These are phyloP conservation scores for Monochamus alternatus DNA, from an alignment of 2,888 invertebrate species.

Conservation along the genomic window DNA sequence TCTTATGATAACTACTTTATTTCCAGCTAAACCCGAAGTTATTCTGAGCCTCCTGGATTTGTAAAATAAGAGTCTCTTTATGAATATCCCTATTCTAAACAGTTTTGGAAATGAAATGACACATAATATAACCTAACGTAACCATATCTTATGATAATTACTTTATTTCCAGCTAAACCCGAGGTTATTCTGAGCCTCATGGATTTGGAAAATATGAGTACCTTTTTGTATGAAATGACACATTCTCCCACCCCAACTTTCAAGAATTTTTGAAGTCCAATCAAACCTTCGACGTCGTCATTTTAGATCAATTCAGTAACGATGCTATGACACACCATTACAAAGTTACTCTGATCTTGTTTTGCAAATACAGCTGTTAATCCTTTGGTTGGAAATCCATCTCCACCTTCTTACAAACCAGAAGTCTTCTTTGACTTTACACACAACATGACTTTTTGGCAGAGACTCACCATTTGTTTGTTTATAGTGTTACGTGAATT, in stretches of 20 bases:
- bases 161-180: constrained; percentile 1
- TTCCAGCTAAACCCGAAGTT: neutral
- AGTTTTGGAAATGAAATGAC: constrained; percentile 37
- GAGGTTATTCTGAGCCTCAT: neutral
- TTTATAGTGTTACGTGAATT: constrained; percentile 41
- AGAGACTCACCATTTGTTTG: constrained; percentile 73
- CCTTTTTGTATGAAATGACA: constrained; percentile 26
- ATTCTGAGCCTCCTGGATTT: neutral
- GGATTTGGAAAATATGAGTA: neutral
- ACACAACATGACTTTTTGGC: constrained; percentile 72
- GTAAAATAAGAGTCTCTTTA: neutral
- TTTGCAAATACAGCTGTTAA: constrained; percentile 68
- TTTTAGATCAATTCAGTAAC: constrained; percentile 71
- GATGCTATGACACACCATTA: constrained; percentile 70
- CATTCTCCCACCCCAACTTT: constrained; percentile 57
- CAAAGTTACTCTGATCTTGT: constrained; percentile 65
- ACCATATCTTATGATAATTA: too few relatives aligned
- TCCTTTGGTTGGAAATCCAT: constrained; percentile 27
- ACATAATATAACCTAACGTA: too few relatives aligned
- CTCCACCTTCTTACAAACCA: constrained; percentile 46
- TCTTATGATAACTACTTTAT: neutral
- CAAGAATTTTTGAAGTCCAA: constrained; percentile 61
- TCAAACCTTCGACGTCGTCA: constrained; percentile 67
- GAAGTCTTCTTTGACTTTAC: constrained; percentile 60
- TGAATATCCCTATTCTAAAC: constrained; percentile 35